phyloP scores from a whole-genome alignment of 2,113 vertebrate species.

The Lipotes vexillifer region DNA sequence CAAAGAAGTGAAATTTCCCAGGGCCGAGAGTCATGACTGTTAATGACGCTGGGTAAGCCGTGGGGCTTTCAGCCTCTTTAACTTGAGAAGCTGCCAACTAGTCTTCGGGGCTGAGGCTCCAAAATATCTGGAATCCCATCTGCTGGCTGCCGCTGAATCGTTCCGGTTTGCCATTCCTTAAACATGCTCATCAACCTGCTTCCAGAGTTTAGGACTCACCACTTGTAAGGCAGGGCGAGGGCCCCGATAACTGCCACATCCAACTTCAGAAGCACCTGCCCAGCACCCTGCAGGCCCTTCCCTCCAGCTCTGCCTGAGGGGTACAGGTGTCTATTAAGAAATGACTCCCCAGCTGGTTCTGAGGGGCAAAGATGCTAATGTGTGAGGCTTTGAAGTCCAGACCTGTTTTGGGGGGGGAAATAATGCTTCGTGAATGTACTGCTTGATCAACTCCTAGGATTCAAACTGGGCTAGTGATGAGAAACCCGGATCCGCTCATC shows the following conservation, averaged over 20 bases:
- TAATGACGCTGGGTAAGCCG: background rate
- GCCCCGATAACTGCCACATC: background rate
- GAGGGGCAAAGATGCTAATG: background rate
- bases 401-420: background rate
- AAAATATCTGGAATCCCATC: background rate
- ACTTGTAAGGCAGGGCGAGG: background rate
- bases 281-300: background rate
- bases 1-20: background rate
- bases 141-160: background rate
- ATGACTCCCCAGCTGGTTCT: background rate
- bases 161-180: background rate
- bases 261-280: background rate
- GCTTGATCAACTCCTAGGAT: background rate
- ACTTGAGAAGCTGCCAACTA: background rate
- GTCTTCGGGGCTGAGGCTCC: background rate
- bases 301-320: background rate
- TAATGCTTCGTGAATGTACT: background rate
- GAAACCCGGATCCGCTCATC: background rate
- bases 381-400: background rate
- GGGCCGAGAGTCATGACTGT: background rate
- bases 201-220: background rate
- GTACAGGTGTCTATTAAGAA: background rate
- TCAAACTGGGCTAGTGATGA: background rate
- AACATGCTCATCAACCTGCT: background rate
- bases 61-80: background rate